A percentile compares a stretch with the other conserved stretches of the same genome.
Evolutionary conservation across 2,113 vertebrate species (phyloP).

Genomic region (Phasianus colchicus): DNA sequence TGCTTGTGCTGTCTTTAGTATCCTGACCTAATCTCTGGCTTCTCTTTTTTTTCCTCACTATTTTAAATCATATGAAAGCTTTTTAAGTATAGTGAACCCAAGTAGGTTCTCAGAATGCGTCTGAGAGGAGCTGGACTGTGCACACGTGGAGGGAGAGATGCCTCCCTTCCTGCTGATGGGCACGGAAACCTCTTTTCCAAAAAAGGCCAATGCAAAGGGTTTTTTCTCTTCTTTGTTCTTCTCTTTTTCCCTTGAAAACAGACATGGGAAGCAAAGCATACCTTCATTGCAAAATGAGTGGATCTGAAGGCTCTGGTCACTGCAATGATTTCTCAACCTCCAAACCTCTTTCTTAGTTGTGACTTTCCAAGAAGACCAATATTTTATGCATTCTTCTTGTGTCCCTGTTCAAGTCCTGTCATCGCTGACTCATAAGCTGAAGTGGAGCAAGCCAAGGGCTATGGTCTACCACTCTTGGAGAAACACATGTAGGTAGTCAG

Average conservation of each 20-base stretch:
- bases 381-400: not conserved
- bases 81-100: not conserved
- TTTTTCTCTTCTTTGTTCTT: not conserved
- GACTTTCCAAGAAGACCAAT: not conserved
- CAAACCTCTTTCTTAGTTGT: not conserved
- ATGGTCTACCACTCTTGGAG: not conserved
- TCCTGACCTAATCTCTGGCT: not conserved
- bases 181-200: not conserved
- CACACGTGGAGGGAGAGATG: rapidly evolving
- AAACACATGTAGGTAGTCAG: not conserved
- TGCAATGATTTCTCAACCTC: not conserved
- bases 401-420: not conserved
- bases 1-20: constrained; percentile 10
- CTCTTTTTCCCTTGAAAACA: not conserved
- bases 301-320: not conserved
- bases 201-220: not conserved
- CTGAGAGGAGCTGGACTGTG: not conserved
- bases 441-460: not conserved
- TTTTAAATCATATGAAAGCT: not conserved
- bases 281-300: not conserved
- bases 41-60: not conserved
- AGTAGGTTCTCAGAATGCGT: rapidly evolving
- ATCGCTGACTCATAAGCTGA: not conserved
- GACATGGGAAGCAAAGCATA: rapidly evolving
- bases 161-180: not conserved